Evolutionary conservation across 2,797 vertebrate species (phyloP), one percentile per base, ranked within the genome.

Genomic region (Sarcophilus harrisii): DNA sequence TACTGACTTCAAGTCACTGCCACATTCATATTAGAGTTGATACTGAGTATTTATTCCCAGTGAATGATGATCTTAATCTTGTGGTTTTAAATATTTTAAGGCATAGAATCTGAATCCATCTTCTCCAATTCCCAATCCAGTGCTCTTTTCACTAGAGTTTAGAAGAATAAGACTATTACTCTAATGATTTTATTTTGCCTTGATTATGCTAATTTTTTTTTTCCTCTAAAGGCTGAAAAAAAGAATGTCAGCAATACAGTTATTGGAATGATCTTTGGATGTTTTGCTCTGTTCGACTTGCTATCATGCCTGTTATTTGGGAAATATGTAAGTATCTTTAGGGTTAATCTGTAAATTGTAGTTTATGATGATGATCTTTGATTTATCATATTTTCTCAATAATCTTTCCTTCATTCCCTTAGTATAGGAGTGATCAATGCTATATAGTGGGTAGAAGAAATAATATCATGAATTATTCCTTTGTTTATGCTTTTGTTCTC

Each of bases 181-280:
- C 30, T 73, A 16, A 55, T 59, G 30, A 24, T n/a, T 91, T 95
- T 0, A 8, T 0, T 96, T 95, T 97, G 30, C 59, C 6, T 91
- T 62, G 49, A 12, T 45, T 14, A 90, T 73, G 32, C 16, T 57
- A 54, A 28, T 73, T 94, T 90, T 94, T 90, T 92, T 92, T 49
- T 96, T 96, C 95, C 90, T 96, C 97, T 97, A 16, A 98, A 99
- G 99, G 99, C 99, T 60, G 96, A 98, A 96, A 99, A 99, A 97
- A 99, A 99, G 97, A 99, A 99, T 94, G 99, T 98, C 94, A 99
- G 98, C 98, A 99, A 99, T 96, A 99, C 99, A 0, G 6, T 99
- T 57, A 98, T 99, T 73, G 99, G 99, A 2, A 97, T 99, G 94
- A 99, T 99, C 98, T 99, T 99, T 97, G 99, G 99, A 94, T 99